Conservation (phyloP, 2,888 invertebrate genomes). For the Euplexia lucipara region DNA sequence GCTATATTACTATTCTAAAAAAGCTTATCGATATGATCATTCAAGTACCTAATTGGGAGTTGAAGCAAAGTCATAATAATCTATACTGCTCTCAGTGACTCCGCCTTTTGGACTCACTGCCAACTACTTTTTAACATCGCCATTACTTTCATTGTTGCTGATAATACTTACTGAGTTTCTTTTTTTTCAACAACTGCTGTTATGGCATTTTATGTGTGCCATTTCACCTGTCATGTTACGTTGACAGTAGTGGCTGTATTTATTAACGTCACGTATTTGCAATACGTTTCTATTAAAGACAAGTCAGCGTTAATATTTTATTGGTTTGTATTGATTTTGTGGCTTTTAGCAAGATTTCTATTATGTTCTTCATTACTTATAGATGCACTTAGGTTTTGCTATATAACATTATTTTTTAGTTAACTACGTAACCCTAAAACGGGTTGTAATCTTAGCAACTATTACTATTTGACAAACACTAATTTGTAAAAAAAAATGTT, state of each 20-base stretch:
- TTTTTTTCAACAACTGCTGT: neutral
- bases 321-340: slow-evolving; percentile 17
- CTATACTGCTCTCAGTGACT: too few relatives aligned
- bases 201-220: slow-evolving; percentile 12
- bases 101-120: neutral
- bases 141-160: neutral
- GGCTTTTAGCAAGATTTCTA: neutral
- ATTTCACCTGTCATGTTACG: slow-evolving; percentile 26
- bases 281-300: slow-evolving; percentile 1
- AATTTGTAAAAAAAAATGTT: too few relatives aligned
- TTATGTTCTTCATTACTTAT: neutral
- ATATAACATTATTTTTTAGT: too few relatives aligned
- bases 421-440: too few relatives aligned
- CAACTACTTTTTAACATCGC: neutral
- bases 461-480: too few relatives aligned
- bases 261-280: slow-evolving; percentile 20
- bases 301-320: slow-evolving; percentile 19
- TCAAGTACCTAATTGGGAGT: too few relatives aligned
- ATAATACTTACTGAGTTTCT: too few relatives aligned
- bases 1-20: too few relatives aligned
- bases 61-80: too few relatives aligned
- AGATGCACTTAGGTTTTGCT: too few relatives aligned
- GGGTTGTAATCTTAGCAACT: too few relatives aligned
- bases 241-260: slow-evolving; percentile 14
- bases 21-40: too few relatives aligned